Evolutionary conservation across 2,113 vertebrate genomes (phyloP).

Genomic region (Marmota monax): DNA sequence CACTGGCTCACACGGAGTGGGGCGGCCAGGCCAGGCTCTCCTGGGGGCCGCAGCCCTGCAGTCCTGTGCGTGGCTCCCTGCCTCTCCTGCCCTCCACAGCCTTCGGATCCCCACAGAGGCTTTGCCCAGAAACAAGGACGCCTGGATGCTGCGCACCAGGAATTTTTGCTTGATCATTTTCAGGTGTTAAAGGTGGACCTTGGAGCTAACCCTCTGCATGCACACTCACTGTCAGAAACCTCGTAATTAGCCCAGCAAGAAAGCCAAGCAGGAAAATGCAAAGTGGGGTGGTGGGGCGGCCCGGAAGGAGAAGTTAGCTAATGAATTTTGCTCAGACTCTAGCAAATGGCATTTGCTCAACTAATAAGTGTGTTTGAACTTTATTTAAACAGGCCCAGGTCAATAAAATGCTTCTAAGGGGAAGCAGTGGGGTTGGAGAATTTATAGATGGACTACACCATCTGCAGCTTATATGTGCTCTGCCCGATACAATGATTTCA

Average conservation of each 20-base stretch:
- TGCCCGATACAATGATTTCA: conserved; percentile 29
- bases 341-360: conserved; percentile 55
- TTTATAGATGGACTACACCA: not conserved
- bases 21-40: not conserved
- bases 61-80: conserved; percentile 13
- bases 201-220: not conserved
- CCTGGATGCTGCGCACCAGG: not conserved
- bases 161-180: not conserved
- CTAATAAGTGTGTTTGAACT: conserved; percentile 59
- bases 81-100: not conserved
- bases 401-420: conserved; percentile 32
- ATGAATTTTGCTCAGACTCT: conserved; percentile 44
- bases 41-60: not conserved
- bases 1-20: conserved; percentile 70
- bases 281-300: accelerated
- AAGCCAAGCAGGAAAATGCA: not conserved
- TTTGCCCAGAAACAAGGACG: conserved; percentile 1
- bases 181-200: conserved; percentile 34
- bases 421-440: not conserved
- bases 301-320: not conserved
- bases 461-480: conserved; percentile 10
- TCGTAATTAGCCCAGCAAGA: not conserved
- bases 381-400: conserved; percentile 59
- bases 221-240: not conserved
- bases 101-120: conserved; percentile 22